Conservation (phyloP, 2,113 vertebrate genomes). For the Nothocercus nigrocapillus region DNA sequence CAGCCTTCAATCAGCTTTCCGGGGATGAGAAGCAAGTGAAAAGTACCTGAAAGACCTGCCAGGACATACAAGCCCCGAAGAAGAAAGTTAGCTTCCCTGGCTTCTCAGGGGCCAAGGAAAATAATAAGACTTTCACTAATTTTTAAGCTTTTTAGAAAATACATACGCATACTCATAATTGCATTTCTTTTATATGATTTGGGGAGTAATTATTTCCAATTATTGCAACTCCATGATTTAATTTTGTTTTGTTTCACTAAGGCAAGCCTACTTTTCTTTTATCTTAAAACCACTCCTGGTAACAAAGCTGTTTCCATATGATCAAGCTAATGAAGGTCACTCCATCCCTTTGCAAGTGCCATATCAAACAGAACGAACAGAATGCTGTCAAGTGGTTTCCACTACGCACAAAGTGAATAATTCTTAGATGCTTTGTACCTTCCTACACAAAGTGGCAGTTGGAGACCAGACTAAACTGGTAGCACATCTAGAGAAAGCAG, state of each 20-base stretch:
- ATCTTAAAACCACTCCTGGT: conserved; percentile 8
- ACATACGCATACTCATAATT: neutral
- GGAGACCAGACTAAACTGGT: neutral
- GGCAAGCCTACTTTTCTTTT: conserved; percentile 17
- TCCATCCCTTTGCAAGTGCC: conserved; percentile 24
- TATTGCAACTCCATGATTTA: neutral
- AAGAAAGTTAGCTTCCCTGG: neutral
- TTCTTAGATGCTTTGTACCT: neutral
- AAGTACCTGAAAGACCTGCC: neutral
- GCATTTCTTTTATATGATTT: neutral
- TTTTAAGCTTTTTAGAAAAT: neutral
- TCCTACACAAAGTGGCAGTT: neutral
- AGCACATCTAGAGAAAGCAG: neutral
- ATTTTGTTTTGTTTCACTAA: neutral
- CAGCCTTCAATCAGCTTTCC: neutral
- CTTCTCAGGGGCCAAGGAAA: neutral
- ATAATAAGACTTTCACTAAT: neutral
- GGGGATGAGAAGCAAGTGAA: neutral
- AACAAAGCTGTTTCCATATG: neutral
- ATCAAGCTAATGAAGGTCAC: conserved; percentile 49
- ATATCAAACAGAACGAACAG: conserved; percentile 50
- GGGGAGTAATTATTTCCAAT: neutral
- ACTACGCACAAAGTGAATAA: conserved; percentile 17
- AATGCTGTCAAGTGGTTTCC: conserved; percentile 49
- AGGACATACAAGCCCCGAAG: neutral